Base-by-base conservation (phyloP, 1,140 invertebrate species). In the Magallana gigas region DNA sequence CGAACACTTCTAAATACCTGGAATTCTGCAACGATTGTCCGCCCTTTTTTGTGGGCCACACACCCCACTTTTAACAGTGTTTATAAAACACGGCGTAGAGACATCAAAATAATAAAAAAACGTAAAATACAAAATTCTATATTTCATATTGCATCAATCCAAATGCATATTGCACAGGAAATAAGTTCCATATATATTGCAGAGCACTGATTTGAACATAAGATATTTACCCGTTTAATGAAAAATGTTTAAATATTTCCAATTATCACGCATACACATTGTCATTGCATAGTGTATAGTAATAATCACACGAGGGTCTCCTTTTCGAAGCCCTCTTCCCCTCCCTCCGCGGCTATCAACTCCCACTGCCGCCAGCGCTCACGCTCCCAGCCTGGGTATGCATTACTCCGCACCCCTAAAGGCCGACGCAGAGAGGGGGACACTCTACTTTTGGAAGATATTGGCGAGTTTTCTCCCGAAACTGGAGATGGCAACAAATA, bases 251-350 rank as follows among this genome's bases (percentile, higher is more conserved):
- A 29, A 29, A 76, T 76, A 76, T 76, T 76, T 76, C 68, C 68
- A 76, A 36, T 76, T 76, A 76, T 76, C 68, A 76, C 68, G 68
- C 68, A 76, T 76, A 29, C 23, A 29, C 23, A 76, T 29, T 23
- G 12, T 76, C 23, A 36, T 29, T 57, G 57, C 56, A 83, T 83
- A 29, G 48, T 56, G 57, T 58, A 57, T 48, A 57, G 57, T 57
- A 57, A 16, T 29, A 16, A 85, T 90, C 88, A 90, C 56, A 89
- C 87, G 14, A 90, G 87, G 23, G 88, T 88, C 59, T 92, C 89
- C 71, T 90, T 88, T 57, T 90, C 88, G 85, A 86, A 87, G 12
- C 68, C 56, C 23, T 88, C 95, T 2, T 96, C 90, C 14, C 57
- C 60, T 81, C 87, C 80, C 23, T 88, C 88, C 86, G 85, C 81